phyloP scores from a whole-genome alignment of 1,140 invertebrate species.

The Drosophila parabipectinata region DNA sequence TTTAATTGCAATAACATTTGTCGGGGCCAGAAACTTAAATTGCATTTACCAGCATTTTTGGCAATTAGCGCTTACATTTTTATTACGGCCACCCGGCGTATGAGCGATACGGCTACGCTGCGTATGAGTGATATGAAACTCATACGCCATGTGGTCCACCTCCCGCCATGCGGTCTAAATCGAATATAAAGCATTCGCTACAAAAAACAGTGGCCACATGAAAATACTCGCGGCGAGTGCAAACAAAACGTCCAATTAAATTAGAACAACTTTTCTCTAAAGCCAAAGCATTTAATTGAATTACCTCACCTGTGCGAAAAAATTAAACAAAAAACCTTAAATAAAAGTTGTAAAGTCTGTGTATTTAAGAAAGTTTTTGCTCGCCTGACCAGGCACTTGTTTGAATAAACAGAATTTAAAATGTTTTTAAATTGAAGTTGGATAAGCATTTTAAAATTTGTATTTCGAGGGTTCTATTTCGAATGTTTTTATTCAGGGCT shows the following conservation, averaged over 20 bases:
- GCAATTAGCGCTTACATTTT: constrained; percentile 62
- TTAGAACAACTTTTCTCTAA: constrained; percentile 72
- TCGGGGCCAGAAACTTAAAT: constrained; percentile 63
- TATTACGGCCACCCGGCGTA: constrained; percentile 12
- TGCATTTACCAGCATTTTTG: constrained; percentile 70
- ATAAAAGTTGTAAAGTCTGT: constrained; percentile 31
- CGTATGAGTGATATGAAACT: constrained; percentile 31
- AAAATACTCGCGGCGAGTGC: constrained; percentile 53
- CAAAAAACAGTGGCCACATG: constrained; percentile 35
- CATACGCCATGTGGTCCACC: constrained; percentile 50
- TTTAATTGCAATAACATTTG: constrained; percentile 80
- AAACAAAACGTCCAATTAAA: constrained; percentile 71
- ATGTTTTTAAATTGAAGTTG: constrained; percentile 17
- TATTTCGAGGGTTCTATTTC: background rate
- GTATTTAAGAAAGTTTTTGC: constrained; percentile 28
- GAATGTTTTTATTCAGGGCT: background rate
- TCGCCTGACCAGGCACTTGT: constrained; percentile 22
- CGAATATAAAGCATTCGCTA: constrained; percentile 52
- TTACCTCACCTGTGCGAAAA: constrained; percentile 32
- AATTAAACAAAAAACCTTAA: constrained; percentile 9
- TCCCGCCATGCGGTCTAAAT: constrained; percentile 41
- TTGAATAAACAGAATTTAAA: constrained; percentile 30
- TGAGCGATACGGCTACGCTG: constrained; percentile 4
- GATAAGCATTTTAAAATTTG: background rate
- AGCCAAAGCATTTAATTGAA: constrained; percentile 71